These are phyloP conservation scores for Melanotaenia trifasciata DNA, from an alignment of 2,797 vertebrate species.

Conservation along the genomic window DNA sequence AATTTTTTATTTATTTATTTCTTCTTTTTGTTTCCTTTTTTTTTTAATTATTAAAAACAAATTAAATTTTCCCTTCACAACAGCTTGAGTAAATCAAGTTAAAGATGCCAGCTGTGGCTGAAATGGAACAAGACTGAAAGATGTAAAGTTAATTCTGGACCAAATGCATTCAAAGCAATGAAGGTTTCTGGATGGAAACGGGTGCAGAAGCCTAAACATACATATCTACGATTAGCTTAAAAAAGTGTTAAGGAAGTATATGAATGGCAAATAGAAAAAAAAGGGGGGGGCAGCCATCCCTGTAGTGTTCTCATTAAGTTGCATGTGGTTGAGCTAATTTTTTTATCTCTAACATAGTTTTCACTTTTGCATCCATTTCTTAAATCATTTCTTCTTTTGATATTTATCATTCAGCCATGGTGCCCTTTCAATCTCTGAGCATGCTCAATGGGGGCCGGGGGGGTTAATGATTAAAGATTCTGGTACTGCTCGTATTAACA, in stretches of 20 bases:
- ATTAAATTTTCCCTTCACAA: slow-evolving; percentile 85
- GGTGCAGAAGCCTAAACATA: slow-evolving; percentile 34
- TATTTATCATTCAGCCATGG: slow-evolving; percentile 70
- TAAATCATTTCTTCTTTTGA: slow-evolving; percentile 19
- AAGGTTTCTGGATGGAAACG: slow-evolving; percentile 19
- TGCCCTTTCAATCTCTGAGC: slow-evolving; percentile 84
- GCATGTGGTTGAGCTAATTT: slow-evolving; percentile 55
- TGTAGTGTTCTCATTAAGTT: slow-evolving; percentile 44
- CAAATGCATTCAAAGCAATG: slow-evolving; percentile 42
- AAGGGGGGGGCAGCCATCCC: slow-evolving; percentile 26
- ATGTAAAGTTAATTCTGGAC: slow-evolving; percentile 70
- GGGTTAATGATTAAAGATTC: slow-evolving; percentile 73
- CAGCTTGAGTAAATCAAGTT: slow-evolving; percentile 83
- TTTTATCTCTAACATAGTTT: slow-evolving; percentile 48
- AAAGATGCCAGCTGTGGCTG: slow-evolving; percentile 82
- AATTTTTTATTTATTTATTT: no score
- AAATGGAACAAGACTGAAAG: slow-evolving; percentile 81
- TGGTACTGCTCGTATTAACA: slow-evolving; percentile 85
- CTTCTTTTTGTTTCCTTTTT: not conserved
- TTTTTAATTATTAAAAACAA: slow-evolving; percentile 86
- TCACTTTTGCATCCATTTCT: slow-evolving; percentile 50
- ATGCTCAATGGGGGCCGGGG: slow-evolving; percentile 80
- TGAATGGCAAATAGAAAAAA: slow-evolving; percentile 20
- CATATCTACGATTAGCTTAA: slow-evolving; percentile 37
- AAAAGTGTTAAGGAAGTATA: slow-evolving; percentile 18